Percentiles rank a stretch among this genome's conserved stretches.
Evolutionary conservation across 2,797 vertebrate genomes (phyloP).

Genomic region (Ptychobarbus kaznakovi): DNA sequence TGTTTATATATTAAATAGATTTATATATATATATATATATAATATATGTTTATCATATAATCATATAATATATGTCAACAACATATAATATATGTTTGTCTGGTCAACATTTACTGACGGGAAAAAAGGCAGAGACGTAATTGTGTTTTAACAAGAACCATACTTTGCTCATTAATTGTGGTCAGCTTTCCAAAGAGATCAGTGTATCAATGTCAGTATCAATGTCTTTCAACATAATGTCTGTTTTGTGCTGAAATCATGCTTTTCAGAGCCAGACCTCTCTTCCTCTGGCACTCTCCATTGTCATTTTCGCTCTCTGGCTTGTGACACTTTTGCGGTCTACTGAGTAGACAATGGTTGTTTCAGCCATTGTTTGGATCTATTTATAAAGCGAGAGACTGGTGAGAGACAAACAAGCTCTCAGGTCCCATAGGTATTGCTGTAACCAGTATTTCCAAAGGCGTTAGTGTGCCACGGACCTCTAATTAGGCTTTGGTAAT

Average conservation of each 20-base stretch:
- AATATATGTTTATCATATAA: no score
- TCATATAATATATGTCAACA: no score
- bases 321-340: constrained; percentile 66
- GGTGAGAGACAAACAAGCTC: constrained; percentile 66
- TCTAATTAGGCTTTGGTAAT: constrained; percentile 62
- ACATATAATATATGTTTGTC: background rate
- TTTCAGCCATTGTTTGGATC: constrained; percentile 65
- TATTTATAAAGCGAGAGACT: constrained; percentile 68
- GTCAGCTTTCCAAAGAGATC: constrained; percentile 11
- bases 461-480: constrained; percentile 57
- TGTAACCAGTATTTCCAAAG: constrained; percentile 61
- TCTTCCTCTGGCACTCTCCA: constrained; percentile 63
- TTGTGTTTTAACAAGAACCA: constrained; percentile 19
- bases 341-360: constrained; percentile 67
- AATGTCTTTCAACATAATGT: constrained; percentile 32
- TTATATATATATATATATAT: no score
- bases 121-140: background rate
- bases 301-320: constrained; percentile 64
- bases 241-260: constrained; percentile 57
- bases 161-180: constrained; percentile 21
- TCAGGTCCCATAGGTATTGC: constrained; percentile 65
- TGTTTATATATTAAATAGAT: no score
- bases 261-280: constrained; percentile 47
- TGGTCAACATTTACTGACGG: constrained; percentile 3
- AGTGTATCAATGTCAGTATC: constrained; percentile 35